phyloP scores from a whole-genome alignment of 2,797 vertebrate species.

The Harpagifer antarcticus region DNA sequence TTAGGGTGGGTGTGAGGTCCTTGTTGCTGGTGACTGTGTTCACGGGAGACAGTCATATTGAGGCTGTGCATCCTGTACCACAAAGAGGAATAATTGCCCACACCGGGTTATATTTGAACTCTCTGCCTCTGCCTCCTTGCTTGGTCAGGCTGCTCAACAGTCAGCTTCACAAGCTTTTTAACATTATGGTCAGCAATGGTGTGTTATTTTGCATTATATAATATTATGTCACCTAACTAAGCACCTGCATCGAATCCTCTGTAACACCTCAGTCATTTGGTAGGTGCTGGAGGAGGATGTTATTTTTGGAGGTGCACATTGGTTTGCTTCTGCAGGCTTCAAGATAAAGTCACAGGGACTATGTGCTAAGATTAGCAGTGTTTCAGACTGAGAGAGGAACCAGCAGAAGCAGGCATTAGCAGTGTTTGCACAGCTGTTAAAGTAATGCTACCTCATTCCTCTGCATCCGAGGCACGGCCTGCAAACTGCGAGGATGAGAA shows the following conservation, averaged over 20 bases:
- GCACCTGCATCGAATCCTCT: conserved; percentile 27
- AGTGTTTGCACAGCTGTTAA: conserved; percentile 83
- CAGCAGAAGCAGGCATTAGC: conserved; percentile 78
- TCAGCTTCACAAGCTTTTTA: too few species aligned
- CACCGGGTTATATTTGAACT: too few species aligned
- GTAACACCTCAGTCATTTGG: conserved; percentile 47
- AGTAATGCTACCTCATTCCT: conserved; percentile 80
- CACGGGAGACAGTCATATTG: too few species aligned
- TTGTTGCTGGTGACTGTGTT: too few species aligned
- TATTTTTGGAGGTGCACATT: conserved; percentile 55
- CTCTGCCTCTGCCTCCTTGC: too few species aligned
- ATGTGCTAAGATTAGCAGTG: conserved; percentile 70
- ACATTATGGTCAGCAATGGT: too few species aligned
- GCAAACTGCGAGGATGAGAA: conserved; percentile 49
- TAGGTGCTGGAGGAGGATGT: conserved; percentile 42
- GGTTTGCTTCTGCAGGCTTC: conserved; percentile 47
- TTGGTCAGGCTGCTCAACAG: too few species aligned
- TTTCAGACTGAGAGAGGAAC: conserved; percentile 44
- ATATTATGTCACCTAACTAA: conserved; percentile 14
- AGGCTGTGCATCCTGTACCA: too few species aligned
- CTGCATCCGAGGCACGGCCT: conserved; percentile 48
- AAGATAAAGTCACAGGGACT: conserved; percentile 60
- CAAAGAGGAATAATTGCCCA: too few species aligned
- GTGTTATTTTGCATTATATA: conserved; percentile 15
- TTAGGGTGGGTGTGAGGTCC: too few species aligned